phyloP scores from a whole-genome alignment of 2,113 vertebrate genomes.

The Arizona elegans region DNA sequence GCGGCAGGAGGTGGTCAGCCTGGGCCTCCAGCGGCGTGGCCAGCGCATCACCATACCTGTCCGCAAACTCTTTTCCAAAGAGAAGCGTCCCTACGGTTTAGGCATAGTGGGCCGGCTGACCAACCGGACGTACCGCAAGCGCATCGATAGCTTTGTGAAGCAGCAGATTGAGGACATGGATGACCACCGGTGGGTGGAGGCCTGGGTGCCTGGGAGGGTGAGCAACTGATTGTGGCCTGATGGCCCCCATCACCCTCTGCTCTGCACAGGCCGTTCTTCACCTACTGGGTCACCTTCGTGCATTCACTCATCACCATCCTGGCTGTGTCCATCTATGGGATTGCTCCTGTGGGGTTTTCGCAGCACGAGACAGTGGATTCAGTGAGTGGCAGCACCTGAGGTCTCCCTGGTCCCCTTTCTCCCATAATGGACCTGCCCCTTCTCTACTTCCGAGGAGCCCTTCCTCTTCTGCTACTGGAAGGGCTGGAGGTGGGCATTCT shows the following conservation, averaged over 20 bases:
- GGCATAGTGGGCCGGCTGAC: conserved; percentile 97
- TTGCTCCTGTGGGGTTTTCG: conserved; percentile 95
- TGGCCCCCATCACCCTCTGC: neutral
- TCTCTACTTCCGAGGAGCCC: neutral
- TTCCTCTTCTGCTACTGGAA: neutral
- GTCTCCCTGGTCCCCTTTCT: no score
- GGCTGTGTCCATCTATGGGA: conserved; percentile 93
- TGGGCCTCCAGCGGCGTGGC: conserved; percentile 84
- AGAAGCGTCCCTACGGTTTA: conserved; percentile 93
- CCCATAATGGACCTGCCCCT: neutral
- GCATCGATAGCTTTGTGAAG: conserved; percentile 96
- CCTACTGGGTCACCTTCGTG: conserved; percentile 98
- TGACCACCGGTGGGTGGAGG: conserved; percentile 82
- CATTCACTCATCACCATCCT: conserved; percentile 96
- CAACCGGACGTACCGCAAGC: conserved; percentile 97
- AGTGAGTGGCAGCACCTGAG: conserved; percentile 73
- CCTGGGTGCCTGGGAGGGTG: neutral
- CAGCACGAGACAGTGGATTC: conserved; percentile 97
- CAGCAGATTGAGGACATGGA: conserved; percentile 99
- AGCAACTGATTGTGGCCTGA: neutral
- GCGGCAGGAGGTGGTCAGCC: conserved; percentile 93
- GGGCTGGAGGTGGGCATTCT: neutral
- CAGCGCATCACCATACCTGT: conserved; percentile 92
- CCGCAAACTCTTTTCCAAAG: conserved; percentile 92
- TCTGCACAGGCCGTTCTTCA: conserved; percentile 90